Conservation (phyloP, 2,888 invertebrate genomes). For the Rhagonycha lutea region DNA sequence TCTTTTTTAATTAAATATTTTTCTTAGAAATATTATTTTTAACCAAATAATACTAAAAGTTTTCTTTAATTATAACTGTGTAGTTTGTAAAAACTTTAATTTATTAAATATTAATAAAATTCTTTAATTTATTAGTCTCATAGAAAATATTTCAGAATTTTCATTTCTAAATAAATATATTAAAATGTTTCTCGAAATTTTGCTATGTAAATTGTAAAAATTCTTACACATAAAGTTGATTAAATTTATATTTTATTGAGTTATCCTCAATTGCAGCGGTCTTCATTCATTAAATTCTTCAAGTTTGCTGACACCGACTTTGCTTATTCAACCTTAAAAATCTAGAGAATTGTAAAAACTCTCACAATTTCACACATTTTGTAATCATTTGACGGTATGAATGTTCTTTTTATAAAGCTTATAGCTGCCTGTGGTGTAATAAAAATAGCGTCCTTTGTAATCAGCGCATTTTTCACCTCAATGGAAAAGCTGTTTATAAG, state of each 20-base stretch:
- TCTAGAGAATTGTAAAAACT: background rate
- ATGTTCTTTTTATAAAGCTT: background rate
- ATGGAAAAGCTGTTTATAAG: background rate
- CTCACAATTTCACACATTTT: background rate
- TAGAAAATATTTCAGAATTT: too few relatives aligned
- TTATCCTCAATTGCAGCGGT: background rate
- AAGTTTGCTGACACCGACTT: slow-evolving; percentile 5
- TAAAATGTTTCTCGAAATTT: background rate
- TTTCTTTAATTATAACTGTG: too few relatives aligned
- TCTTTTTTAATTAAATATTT: too few relatives aligned
- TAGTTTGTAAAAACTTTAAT: too few relatives aligned
- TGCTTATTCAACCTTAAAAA: slow-evolving; percentile 8
- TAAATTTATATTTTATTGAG: background rate
- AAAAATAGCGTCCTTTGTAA: background rate
- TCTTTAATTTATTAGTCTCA: too few relatives aligned
- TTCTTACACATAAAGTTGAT: background rate
- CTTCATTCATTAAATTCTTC: background rate
- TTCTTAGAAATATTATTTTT: too few relatives aligned
- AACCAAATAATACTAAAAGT: too few relatives aligned
- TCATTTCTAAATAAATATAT: too few relatives aligned
- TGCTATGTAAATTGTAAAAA: background rate
- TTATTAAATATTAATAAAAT: too few relatives aligned
- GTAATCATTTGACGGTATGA: background rate
- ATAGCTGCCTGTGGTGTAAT: background rate
- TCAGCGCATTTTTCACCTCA: background rate